Base-by-base conservation (phyloP, 2,113 vertebrate genomes). In the Xiphias gladius region DNA sequence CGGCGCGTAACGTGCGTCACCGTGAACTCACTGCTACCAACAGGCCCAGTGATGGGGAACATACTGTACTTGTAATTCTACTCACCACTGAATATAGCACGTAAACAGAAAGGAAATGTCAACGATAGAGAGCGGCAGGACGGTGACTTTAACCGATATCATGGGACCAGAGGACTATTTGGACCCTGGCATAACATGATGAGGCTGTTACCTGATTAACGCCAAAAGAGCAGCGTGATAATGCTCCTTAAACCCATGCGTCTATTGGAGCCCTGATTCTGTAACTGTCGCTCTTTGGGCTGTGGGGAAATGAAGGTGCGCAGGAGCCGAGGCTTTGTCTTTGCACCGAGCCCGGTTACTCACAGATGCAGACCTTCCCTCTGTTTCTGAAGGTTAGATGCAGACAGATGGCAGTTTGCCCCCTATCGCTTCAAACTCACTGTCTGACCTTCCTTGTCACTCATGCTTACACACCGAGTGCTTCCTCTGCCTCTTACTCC, bases 371-470 rank as follows among this genome's bases (percentile, higher is more conserved):
- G 64, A 67, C 55, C 39, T 76, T 66, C 57, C 48, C 54, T 7
- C 63, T 0, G 16, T 69, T 30, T 63, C 24, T 46, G 77, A 85
- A 88, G 79, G 86, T 77, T 69, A 78, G 54, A 79, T 66, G 37
- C 41, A 63, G 41, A 62, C 88, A 88, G 80, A 90, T 86, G 86
- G 77, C 61, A 57, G 35, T 37, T 62, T 20, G 9, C 19, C n/a
- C 61, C 61, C 74, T n/a, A 28, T 43, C 57, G 78, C 52, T 57
- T 54, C 46, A 20, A 26, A 61, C 52, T 76, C 78, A 58, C 14
- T 13, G 43, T 30, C 62, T 73, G 79, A 89, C 83, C 75, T 77
- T 84, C 28, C 26, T 6, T 50, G 48, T 59, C 62, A 43, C 30
- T 43, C n/a, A 37, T 55, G 61, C 71, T 77, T 59, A 22, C 39